Evolutionary conservation across 2,113 vertebrate species (phyloP), one percentile per base, ranked within the genome.

Genomic region (Seriola dumerili): DNA sequence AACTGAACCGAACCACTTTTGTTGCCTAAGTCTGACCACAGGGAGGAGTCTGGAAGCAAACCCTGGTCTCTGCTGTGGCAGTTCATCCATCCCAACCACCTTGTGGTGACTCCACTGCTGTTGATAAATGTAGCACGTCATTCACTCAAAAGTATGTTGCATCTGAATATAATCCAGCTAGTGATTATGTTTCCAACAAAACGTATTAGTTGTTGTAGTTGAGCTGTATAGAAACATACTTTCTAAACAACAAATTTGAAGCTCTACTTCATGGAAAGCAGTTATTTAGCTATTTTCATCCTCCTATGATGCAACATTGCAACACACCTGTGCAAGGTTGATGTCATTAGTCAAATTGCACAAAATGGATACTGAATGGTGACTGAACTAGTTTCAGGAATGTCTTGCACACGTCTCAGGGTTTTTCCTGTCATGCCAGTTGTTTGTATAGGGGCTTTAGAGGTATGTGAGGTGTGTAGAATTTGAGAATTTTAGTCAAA

Each of bases 401-500:
- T 19, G 7, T 17, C 34, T 58, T 62, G 36, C 55, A 21, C 4
- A 50, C 19, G 1, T 52, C 19, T 52, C 19, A 21, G n/a, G 23
- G 5, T 52, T 74, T 80, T 70, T 65, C 64, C 1, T 16, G 21
- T 52, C 42, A 11, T 72, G 65, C 64, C 54, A 58, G 29, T 29
- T 8, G 68, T 73, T 52, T 62, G 46, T 29, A 32, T 8, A 61
- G 46, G 48, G 29, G 29, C 29, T 29, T 29, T 29, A 29, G 29
- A 29, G 67, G 64, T 29, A 2, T 67, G 3, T 55, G 11, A 72
- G 44, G 29, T 70, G 23, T 69, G 52, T 59, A 46, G 29, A 40
- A 72, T 48, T 80, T 79, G 21, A 29, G 21, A 40, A 50, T 67
- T 79, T 84, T 9, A 36, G 8, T 76, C 67, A 75, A 68, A 74